Base-by-base conservation (phyloP, 2,888 invertebrate genomes). In the Drosophila limbata region DNA sequence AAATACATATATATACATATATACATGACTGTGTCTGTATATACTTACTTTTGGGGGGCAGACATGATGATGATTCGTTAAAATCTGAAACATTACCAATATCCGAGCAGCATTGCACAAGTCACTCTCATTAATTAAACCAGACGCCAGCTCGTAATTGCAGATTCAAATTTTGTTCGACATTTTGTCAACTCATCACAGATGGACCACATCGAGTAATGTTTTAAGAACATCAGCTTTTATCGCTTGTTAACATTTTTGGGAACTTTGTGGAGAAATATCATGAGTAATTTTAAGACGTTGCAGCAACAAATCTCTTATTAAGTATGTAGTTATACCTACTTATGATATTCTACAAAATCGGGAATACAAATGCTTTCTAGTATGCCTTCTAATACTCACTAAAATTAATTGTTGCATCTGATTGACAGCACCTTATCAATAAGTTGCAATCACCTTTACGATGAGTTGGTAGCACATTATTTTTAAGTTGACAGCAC, bases 61-160 rank as follows among this genome's bases (percentile, higher is more conserved):
- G 57, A 19, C 60, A 73, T 42, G 68, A 77, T 39, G 71, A 77
- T 77, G 77, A 77, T 70, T 65, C 59, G 77, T 45, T 37, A 35
- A 77, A 77, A 65, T 50, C 31, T 25, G 50, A 31, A 63, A 42
- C 67, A 68, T 67, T 75, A 66, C 15, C 60, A 60, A 75, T 71
- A 57, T 71, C 59, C 55, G 15, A n/a, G 52, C 42, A 17, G 25
- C 59, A 75, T 62, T 56, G 56, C 62, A 75, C 75, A 69, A 75
- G 77, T 77, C 77, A 77, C 66, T 73, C 62, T 66, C 77, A 73
- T 69, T 77, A 77, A 77, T 77, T 77, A 77, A 73, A 64, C 61
- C 62, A 69, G 73, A 69, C 65, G 35, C 53, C 57, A 61, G 68
- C 50, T 31, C 37, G 60, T 68, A 61, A 53, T 73, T 61, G 31